Base-by-base conservation (phyloP, 2,797 vertebrate species). In the Oreochromis mossambicus region DNA sequence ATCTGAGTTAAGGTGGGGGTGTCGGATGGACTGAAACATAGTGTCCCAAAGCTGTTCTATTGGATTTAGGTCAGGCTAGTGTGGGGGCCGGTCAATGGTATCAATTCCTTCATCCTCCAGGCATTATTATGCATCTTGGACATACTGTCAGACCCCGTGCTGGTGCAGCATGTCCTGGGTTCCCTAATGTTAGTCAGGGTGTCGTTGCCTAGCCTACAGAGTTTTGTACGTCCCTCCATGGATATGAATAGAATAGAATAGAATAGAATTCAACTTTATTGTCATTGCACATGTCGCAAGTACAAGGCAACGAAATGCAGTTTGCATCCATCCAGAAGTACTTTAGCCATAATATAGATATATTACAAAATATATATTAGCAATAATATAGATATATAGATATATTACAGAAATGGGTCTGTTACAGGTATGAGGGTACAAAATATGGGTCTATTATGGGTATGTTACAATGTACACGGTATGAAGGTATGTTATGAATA, bases 121-220 rank as follows among this genome's bases (percentile, higher is more conserved):
- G 56, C 2, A 1, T 61, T 61, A 61, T 5, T 36, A 11, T 61
- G 32, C 58, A 36, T 36, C 58, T 61, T 61, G 56, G 29, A 7
- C 56, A 0, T 34, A 34, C 56, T 36, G 32, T 63, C 32, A 1
- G 32, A 36, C 58, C 58, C 32, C 17, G n/a, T 36, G 32, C 17
- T 63, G 32, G 2, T 36, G 32, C 58, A 63, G 32, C 10, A 36
- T 36, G 32, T n/a, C 58, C 17, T 63, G 58, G 0, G 10, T n/a
- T 36, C 32, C 17, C 32, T 38, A 38, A 38, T 38, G 36, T 1
- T 36, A 0, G 19, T n/a, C 58, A 63, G 32, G 32, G 17, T 36
- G 32, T 0, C 0, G 17, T 61, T 34, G 56, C 32, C 56, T 61
- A 61, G 56, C 1, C 17, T 34, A 2, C 0, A 61, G 29, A 58